phyloP scores from a whole-genome alignment of 1,140 invertebrate species.

The Vanessa atalanta region DNA sequence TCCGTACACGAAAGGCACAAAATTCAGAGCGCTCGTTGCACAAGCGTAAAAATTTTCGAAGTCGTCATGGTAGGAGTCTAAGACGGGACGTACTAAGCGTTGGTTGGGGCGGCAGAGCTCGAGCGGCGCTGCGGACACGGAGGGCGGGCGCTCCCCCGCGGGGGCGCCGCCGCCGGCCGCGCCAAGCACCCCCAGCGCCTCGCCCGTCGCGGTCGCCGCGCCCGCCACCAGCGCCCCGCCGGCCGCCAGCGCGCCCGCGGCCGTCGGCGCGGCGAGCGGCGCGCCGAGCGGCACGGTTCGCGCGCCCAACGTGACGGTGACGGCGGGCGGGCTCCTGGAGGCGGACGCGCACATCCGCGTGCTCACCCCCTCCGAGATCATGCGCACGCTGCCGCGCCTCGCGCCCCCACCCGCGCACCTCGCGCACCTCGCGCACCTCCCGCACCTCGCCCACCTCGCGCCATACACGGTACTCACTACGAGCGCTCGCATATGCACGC shows the following conservation, averaged over 20 bases:
- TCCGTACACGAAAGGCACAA: neutral
- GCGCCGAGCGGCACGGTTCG: conserved; percentile 56
- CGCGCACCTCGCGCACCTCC: conserved; percentile 81
- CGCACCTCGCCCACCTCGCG: conserved; percentile 29
- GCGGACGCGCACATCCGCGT: conserved; percentile 91
- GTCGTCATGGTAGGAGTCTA: conserved; percentile 29
- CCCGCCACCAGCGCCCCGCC: conserved; percentile 47
- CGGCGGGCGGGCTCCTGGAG: conserved; percentile 79
- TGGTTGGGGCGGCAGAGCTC: conserved; percentile 68
- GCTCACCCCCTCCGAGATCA: conserved; percentile 92
- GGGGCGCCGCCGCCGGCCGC: conserved; percentile 64
- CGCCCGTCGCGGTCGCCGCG: conserved; percentile 40
- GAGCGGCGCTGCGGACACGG: conserved; percentile 41
- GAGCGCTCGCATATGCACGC: conserved; percentile 63
- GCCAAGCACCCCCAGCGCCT: conserved; percentile 30
- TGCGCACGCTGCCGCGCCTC: conserved; percentile 91
- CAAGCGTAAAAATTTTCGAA: neutral
- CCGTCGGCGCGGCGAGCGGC: conserved; percentile 35
- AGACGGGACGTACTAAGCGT: conserved; percentile 44
- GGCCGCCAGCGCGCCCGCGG: conserved; percentile 48
- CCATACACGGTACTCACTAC: conserved; percentile 46
- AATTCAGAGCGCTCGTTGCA: neutral
- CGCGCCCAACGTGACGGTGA: conserved; percentile 83
- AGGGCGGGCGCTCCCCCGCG: conserved; percentile 22
- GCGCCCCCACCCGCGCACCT: conserved; percentile 58